Base-by-base conservation (phyloP, 2,797 vertebrate species). In the Euthynnus affinis region DNA sequence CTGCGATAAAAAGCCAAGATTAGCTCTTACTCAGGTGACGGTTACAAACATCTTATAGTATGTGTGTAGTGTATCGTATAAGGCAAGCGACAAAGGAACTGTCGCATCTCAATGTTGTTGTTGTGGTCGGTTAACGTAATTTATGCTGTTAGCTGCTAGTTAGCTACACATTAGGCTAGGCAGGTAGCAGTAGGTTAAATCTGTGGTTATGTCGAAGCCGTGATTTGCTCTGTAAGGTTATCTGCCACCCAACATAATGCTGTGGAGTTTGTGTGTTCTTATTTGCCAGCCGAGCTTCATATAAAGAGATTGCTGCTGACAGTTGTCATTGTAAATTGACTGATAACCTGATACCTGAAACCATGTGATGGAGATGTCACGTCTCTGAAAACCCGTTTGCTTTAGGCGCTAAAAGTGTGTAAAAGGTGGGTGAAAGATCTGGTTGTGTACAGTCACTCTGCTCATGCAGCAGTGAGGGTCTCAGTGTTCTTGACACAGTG, bases 341-440 rank as follows among this genome's bases (percentile, higher is more conserved):
- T 71, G 56, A 72, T 62, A 63, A 65, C 62, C 22, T 64, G 63
- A 74, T 42, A 42, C 13, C 53, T 57, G 49, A 61, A 58, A 67
- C 53, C 80, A 81, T 82, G 74, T 87, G 86, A 76, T 66, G 49
- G 34, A 52, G 20, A 67, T 68, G 78, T 52, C 10, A 51, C 9
- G 22, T 37, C 37, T 37, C 37, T 37, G 37, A 78, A 64, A 55
- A n/a, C n/a, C 56, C 37, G 17, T 46, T 61, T 58, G 3, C 29
- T 12, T 53, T 49, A 7, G 40, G 22, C 12, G 29, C 18, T 49
- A 49, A 20, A 66, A 34, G 44, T 42, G 14, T 44, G 40, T 53
- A 49, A 53, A 65, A 68, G 6, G 10, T 74, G 59, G n/a, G 42
- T n/a, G 5, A 51, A 9, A 63, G 15, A 34, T 62, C 25, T 34